Conservation (phyloP, 2,797 vertebrate genomes). For the Zalophus californianus region DNA sequence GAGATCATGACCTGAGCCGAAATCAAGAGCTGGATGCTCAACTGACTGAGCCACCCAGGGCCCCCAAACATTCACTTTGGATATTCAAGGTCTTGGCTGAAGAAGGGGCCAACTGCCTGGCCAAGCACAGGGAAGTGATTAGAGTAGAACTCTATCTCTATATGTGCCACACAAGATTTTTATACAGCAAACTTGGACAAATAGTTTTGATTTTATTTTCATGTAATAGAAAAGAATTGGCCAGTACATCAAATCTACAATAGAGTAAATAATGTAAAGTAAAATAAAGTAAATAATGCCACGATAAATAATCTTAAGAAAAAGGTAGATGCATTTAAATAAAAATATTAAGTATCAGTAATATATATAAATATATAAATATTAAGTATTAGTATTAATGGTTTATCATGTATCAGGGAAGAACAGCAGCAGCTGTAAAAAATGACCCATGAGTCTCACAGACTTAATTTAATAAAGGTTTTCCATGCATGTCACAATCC, state of each 20-base stretch:
- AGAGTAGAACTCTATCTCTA: not conserved
- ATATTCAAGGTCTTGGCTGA: not conserved
- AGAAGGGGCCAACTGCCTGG: not conserved
- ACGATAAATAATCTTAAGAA: constrained; percentile 6
- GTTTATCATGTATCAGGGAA: not conserved
- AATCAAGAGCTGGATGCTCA: not conserved
- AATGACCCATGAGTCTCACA: not conserved
- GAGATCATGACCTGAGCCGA: not conserved
- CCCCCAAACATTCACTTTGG: not conserved
- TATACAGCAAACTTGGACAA: not conserved
- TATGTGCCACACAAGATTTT: not conserved
- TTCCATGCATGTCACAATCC: not conserved
- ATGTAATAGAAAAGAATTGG: not conserved
- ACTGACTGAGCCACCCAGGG: not conserved
- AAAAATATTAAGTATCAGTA: constrained; percentile 6
- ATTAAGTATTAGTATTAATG: not conserved
- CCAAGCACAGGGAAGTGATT: not conserved
- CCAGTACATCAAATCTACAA: not conserved
- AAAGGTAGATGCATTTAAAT: not conserved
- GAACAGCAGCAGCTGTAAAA: not conserved
- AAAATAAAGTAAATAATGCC: not conserved
- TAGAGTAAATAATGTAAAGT: not conserved
- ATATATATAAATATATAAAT: not conserved
- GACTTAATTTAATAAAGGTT: not conserved
- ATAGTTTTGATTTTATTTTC: constrained; percentile 28